These are phyloP conservation scores for Trissolcus basalis DNA, from an alignment of 1,140 invertebrate genomes.

Conservation along the genomic window DNA sequence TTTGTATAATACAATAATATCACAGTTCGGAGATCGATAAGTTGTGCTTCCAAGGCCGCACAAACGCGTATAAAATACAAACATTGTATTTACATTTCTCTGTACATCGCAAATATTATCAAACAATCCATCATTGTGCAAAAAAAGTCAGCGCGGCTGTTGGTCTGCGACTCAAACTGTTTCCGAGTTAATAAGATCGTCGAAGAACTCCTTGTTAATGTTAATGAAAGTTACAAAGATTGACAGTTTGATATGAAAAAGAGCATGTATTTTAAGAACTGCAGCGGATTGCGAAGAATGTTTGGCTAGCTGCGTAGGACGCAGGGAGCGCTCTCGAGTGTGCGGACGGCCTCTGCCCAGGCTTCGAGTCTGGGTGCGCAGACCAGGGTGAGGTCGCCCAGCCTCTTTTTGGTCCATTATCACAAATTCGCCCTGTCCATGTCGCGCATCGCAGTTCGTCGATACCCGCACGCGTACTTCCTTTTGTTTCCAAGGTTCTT, in stretches of 20 bases:
- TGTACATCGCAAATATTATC: conserved; percentile 41
- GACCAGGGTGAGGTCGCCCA: conserved; percentile 82
- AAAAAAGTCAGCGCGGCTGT: no score
- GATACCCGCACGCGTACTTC: conserved; percentile 78
- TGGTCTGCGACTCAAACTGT: no score
- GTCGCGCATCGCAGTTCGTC: conserved; percentile 81
- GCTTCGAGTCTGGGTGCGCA: conserved; percentile 84
- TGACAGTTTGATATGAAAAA: no score
- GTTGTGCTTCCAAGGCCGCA: conserved; percentile 61
- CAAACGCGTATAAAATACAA: conserved; percentile 59
- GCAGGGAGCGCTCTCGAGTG: conserved; percentile 81
- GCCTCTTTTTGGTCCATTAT: conserved; percentile 85
- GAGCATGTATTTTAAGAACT: no score
- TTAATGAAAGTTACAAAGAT: no score
- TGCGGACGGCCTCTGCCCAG: conserved; percentile 80
- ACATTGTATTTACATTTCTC: conserved; percentile 61
- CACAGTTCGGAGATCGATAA: conserved; percentile 76
- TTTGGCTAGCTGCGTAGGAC: conserved; percentile 76
- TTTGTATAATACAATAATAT: conserved; percentile 75
- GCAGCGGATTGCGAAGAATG: no score
- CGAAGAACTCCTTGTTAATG: no score
- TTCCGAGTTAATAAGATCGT: no score
- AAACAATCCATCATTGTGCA: not conserved
- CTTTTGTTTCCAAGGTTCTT: conserved; percentile 61
- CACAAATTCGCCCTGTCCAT: conserved; percentile 85